Base-by-base conservation (phyloP, 1,140 invertebrate genomes). In the Zaprionus kolodkinae region DNA sequence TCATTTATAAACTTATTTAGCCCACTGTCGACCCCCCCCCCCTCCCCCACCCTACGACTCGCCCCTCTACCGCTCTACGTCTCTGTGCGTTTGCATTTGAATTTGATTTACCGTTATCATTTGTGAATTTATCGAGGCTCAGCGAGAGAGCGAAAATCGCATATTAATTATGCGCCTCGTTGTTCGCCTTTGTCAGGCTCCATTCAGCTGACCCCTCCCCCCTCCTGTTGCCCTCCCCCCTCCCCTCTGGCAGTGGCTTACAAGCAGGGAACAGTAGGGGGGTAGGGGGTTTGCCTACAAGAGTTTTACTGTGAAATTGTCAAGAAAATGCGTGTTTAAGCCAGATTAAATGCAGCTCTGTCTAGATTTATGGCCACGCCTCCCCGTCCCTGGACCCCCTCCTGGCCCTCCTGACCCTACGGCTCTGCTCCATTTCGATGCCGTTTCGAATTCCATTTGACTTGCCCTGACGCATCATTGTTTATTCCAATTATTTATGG, bases 291-390 rank as follows among this genome's bases (percentile, higher is more conserved):
- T 1, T 27, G 4, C 2, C 25, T 30, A 30, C 63, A 65, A 73
- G 55, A 71, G 72, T 88, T 74, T 87, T 88, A 88, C 83, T 83
- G 83, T 87, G 83, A 87, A 87, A 87, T 87, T 88, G 83, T 88
- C 84, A 88, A 87, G 83, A 87, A 87, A 87, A 87, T 87, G 83
- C 84, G 79, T 87, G 84, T 79, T 83, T 87, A 88, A 87, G 83
- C 83, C 79, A 87, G 83, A 87, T 87, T 88, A 88, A 88, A 88
- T 87, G 84, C 80, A 83, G 67, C 66, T 71, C 54, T 17, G 25
- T 57, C n/a, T 72, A 80, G 84, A 87, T 87, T 87, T 87, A 87
- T 87, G 73, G 50, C 60, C 45, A 45, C 52, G 25, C 21, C 17
- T 25, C 12, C 17, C 15, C 15, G 1, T 27, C 33, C 36, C 36